Base-by-base conservation (phyloP, 2,888 invertebrate genomes). In the Cephus rjabovi region DNA sequence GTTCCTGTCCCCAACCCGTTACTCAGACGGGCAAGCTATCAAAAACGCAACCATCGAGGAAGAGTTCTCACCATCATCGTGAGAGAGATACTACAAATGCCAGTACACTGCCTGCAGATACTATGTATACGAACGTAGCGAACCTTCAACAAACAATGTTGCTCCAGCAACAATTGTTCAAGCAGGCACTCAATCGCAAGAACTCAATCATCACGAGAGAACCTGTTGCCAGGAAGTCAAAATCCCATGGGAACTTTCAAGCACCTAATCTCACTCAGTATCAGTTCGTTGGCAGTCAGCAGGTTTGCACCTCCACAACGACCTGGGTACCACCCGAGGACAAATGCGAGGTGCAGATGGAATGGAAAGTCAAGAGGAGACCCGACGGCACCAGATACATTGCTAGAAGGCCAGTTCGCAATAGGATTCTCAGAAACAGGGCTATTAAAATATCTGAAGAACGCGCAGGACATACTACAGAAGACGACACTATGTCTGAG, bases 301-400 rank as follows among this genome's bases (percentile, higher is more conserved):
- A 93, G 88, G 93, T 93, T 79, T 90, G 88, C 83, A 83, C 85
- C 34, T 82, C 87, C 79, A 89, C 83, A 81, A 74, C 74, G 73
- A 76, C 77, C 37, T 81, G 81, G 79, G 83, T 81, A 30, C 80
- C 81, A 31, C 89, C 87, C 3, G 89, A 89, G 73, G 89, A 89
- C 12, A 89, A 89, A 34, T 84, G 84, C 77, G 89, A 90, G 37
- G 87, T 92, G 1, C 92, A 93, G 74, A 94, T 94, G 94, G 94
- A 94, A 81, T 96, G 96, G 95, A 96, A 96, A 86, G 96, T 96
- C 12, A 96, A 96, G 89, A 92, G 95, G 35, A 92, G 96, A 56
- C 94, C 95, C 4, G 96, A 96, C 86, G 96, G 96, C 6, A 94
- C 95, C 0, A 93, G 96, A 73, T 96, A 96, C 88, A 95, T 96